Conservation (phyloP, 1,140 invertebrate genomes). For the Aphaenogaster ashmeadi region DNA sequence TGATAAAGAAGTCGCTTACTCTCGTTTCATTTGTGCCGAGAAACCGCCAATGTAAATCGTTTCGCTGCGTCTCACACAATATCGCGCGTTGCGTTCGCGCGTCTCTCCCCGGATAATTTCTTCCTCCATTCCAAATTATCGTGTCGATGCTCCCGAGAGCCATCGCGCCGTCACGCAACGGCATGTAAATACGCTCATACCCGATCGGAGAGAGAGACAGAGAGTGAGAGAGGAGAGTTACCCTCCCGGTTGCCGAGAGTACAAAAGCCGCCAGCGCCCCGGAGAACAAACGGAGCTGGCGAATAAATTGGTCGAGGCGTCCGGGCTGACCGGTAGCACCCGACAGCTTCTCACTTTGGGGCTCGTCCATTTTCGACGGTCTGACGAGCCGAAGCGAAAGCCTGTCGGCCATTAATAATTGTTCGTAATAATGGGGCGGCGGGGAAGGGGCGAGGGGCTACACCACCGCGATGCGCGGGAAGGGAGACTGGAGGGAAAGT, state of each 20-base stretch:
- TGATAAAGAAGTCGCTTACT: slow-evolving; percentile 12
- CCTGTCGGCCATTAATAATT: slow-evolving; percentile 81
- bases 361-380: slow-evolving; percentile 71
- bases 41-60: slow-evolving; percentile 19
- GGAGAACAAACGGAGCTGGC: slow-evolving; percentile 54
- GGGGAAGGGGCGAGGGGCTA: slow-evolving; percentile 14
- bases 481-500: slow-evolving; percentile 36
- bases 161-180: slow-evolving; percentile 44
- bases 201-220: slow-evolving; percentile 2
- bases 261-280: slow-evolving; percentile 58
- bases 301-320: slow-evolving; percentile 73
- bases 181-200: slow-evolving; percentile 46
- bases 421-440: slow-evolving; percentile 76
- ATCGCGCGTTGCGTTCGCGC: slow-evolving; percentile 32
- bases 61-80: slow-evolving; percentile 36
- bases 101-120: slow-evolving; percentile 51
- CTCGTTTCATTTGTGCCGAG: not conserved
- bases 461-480: slow-evolving; percentile 16
- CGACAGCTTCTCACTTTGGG: slow-evolving; percentile 75
- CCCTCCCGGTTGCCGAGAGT: slow-evolving; percentile 42
- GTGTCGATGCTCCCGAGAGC: slow-evolving; percentile 63
- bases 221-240: slow-evolving; percentile 29
- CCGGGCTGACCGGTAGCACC: slow-evolving; percentile 75
- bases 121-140: slow-evolving; percentile 66
- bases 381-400: slow-evolving; percentile 77